A percentile compares a stretch with the other conserved stretches of the same genome.
Conservation (phyloP, 2,888 invertebrate genomes). For the Hipparchia semele region DNA sequence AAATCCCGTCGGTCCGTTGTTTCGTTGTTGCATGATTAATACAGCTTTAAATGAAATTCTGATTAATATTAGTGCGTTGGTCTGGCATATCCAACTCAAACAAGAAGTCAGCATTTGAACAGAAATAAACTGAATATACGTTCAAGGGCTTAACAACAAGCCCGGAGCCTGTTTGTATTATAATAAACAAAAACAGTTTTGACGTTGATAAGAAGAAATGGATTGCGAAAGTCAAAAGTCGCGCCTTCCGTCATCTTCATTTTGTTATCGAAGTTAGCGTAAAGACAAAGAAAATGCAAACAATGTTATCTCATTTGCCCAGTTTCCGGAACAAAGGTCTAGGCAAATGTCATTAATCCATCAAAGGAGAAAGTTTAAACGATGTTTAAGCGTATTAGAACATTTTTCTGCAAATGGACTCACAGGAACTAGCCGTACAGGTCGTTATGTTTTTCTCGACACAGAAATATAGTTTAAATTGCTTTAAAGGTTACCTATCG, state of each 20-base stretch:
- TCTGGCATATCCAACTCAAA: too few relatives aligned
- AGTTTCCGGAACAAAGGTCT: slow-evolving; percentile 33
- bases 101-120: neutral
- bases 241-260: slow-evolving; percentile 25
- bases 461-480: neutral
- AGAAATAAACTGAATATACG: neutral
- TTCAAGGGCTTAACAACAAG: neutral
- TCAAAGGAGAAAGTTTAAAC: slow-evolving; percentile 31
- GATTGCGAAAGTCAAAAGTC: slow-evolving; percentile 10
- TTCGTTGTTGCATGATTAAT: too few relatives aligned
- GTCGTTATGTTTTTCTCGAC: neutral
- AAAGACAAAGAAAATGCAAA: slow-evolving; percentile 32
- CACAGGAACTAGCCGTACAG: neutral
- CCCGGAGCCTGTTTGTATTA: neutral
- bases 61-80: too few relatives aligned
- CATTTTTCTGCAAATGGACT: neutral
- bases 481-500: too few relatives aligned
- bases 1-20: too few relatives aligned
- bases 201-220: slow-evolving; percentile 12
- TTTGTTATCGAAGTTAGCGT: slow-evolving; percentile 28
- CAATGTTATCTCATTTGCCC: slow-evolving; percentile 32
- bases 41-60: too few relatives aligned
- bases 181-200: neutral
- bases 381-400: slow-evolving; percentile 17
- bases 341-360: slow-evolving; percentile 42